A percentile compares a stretch with the other conserved stretches of the same genome.
Evolutionary conservation across 2,113 vertebrate species (phyloP).

Genomic region (Perca schrenkii): DNA sequence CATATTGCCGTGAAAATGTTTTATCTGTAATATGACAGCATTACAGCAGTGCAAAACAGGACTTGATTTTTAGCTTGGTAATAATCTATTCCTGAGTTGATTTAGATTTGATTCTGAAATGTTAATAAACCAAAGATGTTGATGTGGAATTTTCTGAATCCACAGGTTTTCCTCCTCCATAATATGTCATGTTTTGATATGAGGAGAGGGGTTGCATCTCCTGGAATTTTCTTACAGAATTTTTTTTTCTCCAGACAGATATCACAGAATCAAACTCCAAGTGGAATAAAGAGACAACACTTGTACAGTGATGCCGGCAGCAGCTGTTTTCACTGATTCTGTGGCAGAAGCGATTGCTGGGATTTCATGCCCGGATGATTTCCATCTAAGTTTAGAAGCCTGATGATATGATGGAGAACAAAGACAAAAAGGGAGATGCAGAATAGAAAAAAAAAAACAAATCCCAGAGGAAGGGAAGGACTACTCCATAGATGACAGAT

Average conservation of each 20-base stretch:
- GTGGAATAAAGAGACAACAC: slow-evolving; percentile 17
- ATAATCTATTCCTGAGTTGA: background rate
- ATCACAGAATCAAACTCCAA: background rate
- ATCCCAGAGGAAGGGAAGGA: slow-evolving; percentile 9
- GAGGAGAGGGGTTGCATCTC: background rate
- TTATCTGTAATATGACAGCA: slow-evolving; percentile 10
- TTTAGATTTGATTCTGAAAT: background rate
- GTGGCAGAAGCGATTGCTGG: slow-evolving; percentile 24
- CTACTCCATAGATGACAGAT: background rate
- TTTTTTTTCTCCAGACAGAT: background rate
- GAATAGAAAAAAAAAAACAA: slow-evolving; percentile 12
- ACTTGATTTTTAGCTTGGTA: no score
- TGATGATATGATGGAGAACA: slow-evolving; percentile 13
- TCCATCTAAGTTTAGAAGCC: slow-evolving; percentile 29
- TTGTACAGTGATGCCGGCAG: slow-evolving; percentile 17
- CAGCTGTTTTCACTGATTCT: slow-evolving; percentile 50
- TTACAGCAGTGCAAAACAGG: background rate
- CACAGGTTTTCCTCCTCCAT: background rate
- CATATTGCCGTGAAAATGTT: background rate
- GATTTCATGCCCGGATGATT: slow-evolving; percentile 39
- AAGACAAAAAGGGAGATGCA: background rate
- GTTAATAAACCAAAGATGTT: slow-evolving; percentile 1
- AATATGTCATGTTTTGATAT: slow-evolving; percentile 1
- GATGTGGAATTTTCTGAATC: background rate
- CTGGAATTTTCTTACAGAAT: background rate